Conservation (phyloP, 2,113 vertebrate species). For the Speoplatyrhinus poulsoni region DNA sequence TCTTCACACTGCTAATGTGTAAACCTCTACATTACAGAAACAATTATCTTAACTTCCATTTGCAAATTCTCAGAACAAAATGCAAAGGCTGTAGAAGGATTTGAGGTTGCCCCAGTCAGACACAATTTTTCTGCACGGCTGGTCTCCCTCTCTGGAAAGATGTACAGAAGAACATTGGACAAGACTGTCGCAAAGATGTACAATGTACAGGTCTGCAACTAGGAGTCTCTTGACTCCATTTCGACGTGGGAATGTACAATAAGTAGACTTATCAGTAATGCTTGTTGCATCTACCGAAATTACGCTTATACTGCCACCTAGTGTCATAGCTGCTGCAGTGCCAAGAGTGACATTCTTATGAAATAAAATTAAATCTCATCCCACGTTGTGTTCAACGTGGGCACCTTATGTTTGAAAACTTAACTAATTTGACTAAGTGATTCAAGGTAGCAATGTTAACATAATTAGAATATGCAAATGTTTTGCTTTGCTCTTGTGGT, state of each 20-base stretch:
- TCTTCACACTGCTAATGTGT: not conserved
- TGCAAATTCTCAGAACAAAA: conserved; percentile 67
- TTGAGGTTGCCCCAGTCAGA: conserved; percentile 68
- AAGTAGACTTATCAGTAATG: not conserved
- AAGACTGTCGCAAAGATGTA: conserved; percentile 73
- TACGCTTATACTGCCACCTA: too few relatives aligned
- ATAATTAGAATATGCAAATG: not conserved
- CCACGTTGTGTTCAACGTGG: too few relatives aligned
- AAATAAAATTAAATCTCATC: too few relatives aligned
- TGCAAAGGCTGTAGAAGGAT: conserved; percentile 75
- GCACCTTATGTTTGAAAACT: too few relatives aligned
- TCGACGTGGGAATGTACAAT: not conserved
- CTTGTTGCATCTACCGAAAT: too few relatives aligned
- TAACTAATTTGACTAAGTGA: not conserved
- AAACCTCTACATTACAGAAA: not conserved
- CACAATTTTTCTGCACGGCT: conserved; percentile 74
- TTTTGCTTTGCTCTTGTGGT: not conserved
- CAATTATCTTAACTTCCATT: not conserved
- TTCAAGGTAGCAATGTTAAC: not conserved
- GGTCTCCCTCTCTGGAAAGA: conserved; percentile 77
- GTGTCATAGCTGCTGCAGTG: too few relatives aligned
- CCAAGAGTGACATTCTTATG: too few relatives aligned
- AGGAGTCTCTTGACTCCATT: not conserved
- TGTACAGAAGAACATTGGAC: conserved; percentile 78
- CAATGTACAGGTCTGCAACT: conserved; percentile 78